phyloP scores from a whole-genome alignment of 2,113 vertebrate genomes.

The Ceyx cyanopectus region DNA sequence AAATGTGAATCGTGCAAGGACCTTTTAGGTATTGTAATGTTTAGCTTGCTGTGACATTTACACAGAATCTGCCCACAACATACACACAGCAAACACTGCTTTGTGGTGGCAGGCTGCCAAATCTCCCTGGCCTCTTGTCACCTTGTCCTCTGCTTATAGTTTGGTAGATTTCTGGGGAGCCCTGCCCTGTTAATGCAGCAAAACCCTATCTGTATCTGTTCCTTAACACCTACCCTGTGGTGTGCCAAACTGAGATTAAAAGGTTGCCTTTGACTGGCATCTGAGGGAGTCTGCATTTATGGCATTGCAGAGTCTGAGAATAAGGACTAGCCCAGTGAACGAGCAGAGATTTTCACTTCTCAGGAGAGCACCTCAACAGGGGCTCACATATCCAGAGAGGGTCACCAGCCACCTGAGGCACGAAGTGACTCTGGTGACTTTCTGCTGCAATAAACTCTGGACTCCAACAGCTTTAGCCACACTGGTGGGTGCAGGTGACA shows the following conservation, averaged over 20 bases:
- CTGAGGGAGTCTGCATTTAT: not conserved
- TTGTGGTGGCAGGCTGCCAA: not conserved
- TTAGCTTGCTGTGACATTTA: constrained; percentile 37
- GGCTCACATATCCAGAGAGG: not conserved
- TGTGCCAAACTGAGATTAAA: not conserved
- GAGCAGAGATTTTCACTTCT: not conserved
- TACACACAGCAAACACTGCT: not conserved
- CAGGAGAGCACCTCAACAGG: not conserved
- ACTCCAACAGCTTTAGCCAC: not conserved
- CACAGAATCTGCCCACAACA: not conserved
- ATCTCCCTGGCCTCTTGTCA: not conserved
- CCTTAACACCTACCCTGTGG: not conserved
- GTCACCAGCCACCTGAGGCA: not conserved
- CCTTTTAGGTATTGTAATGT: constrained; percentile 9
- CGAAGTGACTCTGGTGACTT: not conserved
- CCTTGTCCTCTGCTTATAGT: not conserved
- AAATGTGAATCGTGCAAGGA: constrained; percentile 23
- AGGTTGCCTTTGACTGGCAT: not conserved
- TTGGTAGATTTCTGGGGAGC: not conserved
- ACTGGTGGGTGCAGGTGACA: not conserved
- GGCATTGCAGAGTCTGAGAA: not conserved
- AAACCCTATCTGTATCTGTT: not conserved
- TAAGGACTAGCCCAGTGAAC: not conserved
- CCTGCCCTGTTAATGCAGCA: not conserved
- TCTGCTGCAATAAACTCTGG: not conserved